phyloP scores from a whole-genome alignment of 2,888 invertebrate genomes.

The Shargacucullia verbasci region DNA sequence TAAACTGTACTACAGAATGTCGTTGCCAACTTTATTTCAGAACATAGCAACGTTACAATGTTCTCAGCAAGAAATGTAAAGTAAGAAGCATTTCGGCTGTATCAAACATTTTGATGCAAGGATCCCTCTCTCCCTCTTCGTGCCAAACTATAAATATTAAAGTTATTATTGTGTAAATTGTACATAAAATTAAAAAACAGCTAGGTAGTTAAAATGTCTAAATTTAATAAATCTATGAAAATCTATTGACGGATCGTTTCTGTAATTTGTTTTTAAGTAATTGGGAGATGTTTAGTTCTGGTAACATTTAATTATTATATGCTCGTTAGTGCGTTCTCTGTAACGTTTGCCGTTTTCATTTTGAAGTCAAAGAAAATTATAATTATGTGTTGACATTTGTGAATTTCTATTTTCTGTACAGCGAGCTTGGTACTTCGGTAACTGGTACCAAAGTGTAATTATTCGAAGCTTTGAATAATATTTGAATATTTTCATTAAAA shows the following conservation, averaged over 20 bases:
- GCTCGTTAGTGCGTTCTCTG: conserved; percentile 30
- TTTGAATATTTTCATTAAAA: no score
- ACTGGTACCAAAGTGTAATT: no score
- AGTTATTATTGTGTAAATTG: conserved; percentile 67
- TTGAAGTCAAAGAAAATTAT: conserved; percentile 17
- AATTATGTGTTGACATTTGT: conserved; percentile 15
- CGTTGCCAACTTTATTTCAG: conserved; percentile 29
- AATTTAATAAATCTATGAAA: conserved; percentile 59
- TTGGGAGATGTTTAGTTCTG: conserved; percentile 52
- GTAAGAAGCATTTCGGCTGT: conserved; percentile 27
- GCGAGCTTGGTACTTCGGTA: not conserved
- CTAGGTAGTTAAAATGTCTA: conserved; percentile 65
- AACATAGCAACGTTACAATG: conserved; percentile 26
- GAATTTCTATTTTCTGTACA: not conserved
- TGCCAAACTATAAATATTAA: conserved; percentile 59
- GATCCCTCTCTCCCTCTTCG: conserved; percentile 38
- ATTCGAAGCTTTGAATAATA: no score
- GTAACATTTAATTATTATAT: conserved; percentile 12
- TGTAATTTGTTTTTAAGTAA: conserved; percentile 47
- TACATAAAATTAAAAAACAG: conserved; percentile 63
- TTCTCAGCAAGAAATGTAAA: conserved; percentile 22
- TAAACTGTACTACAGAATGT: conserved; percentile 31
- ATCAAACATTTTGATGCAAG: conserved; percentile 35
- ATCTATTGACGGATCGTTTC: conserved; percentile 51
- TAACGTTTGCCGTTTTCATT: conserved; percentile 9